Evolutionary conservation across 1,140 invertebrate species (phyloP), one percentile per base, ranked within the genome.

Genomic region (Lethrus apterus): DNA sequence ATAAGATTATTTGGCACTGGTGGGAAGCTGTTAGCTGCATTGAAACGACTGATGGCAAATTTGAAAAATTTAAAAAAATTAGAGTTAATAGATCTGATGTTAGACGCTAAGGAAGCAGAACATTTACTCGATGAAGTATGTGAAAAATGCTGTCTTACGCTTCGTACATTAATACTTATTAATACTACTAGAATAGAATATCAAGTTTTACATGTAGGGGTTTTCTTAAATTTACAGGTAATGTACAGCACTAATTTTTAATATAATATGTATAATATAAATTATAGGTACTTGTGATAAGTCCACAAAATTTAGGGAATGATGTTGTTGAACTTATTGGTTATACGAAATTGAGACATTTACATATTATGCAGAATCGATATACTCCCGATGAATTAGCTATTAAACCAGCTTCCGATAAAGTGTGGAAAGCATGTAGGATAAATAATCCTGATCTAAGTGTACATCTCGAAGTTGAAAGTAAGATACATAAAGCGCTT

Each of bases 231-330:
- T 64, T 70, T 86, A 50, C 69, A 77, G 58, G 81, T 81, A 62
- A n/a, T 68, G 61, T 61, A 42, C 46, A 42, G 34, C 14, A 19
- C 11, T 45, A 35, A 19, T 14, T 11, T 8, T 15, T 30, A 14
- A 34, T 10, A 23, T 11, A 19, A 9, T 9, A n/a, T n/a, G n/a
- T n/a, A n/a, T n/a, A n/a, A n/a, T n/a, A n/a, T n/a, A 38, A 26
- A 51, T 66, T 74, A n/a, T 56, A 84, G 73, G 75, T 76, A 35
- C 64, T 91, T 24, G 74, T 79, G 2, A 78, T 90, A 13, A 86
- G 84, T 58, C 85, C 89, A 0, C 86, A 90, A 67, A 89, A 89
- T 66, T 65, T 92, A 10, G 78, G 83, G 35, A 81, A 86, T 48
- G 86, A 91, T 61, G 69, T 87, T 0, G 57, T 91, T 4, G 72